Conservation (phyloP, 2,797 vertebrate genomes). For the Pseudochromis fuscus region DNA sequence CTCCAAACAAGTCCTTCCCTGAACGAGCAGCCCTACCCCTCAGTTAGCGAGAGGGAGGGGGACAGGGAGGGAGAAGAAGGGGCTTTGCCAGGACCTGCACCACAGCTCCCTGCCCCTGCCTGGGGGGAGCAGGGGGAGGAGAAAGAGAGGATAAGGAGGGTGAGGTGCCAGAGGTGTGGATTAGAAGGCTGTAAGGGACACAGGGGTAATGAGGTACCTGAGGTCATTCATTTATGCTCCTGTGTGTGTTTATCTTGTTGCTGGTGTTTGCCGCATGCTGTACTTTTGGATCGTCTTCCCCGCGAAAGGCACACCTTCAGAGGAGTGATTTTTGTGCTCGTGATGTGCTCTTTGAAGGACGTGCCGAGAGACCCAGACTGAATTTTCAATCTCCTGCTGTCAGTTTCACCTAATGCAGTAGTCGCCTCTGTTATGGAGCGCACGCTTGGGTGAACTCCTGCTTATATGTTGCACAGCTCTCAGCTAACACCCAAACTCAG, state of each 20-base stretch:
- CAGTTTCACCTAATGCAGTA: slow-evolving; percentile 24
- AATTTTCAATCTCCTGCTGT: slow-evolving; percentile 11
- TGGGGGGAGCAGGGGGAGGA: slow-evolving; percentile 55
- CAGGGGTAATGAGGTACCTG: slow-evolving; percentile 69
- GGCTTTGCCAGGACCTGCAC: slow-evolving; percentile 82
- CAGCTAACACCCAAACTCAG: slow-evolving; percentile 44
- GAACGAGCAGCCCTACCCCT: slow-evolving; percentile 55
- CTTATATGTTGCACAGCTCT: slow-evolving; percentile 28
- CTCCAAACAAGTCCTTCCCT: slow-evolving; percentile 63
- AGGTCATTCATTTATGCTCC: slow-evolving; percentile 51
- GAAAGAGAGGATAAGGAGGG: slow-evolving; percentile 42
- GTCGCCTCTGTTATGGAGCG: slow-evolving; percentile 11
- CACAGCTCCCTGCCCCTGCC: slow-evolving; percentile 74
- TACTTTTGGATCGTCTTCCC: background rate
- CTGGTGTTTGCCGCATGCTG: background rate
- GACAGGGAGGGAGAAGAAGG: slow-evolving; percentile 46
- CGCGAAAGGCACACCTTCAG: background rate
- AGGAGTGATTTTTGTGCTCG: background rate
- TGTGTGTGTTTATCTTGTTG: slow-evolving; percentile 11
- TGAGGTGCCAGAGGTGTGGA: slow-evolving; percentile 70
- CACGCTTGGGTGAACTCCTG: slow-evolving; percentile 34
- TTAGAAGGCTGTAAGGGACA: slow-evolving; percentile 80
- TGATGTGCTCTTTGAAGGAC: background rate
- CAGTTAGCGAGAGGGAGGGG: slow-evolving; percentile 40
- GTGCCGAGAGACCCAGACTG: background rate